Base-by-base conservation (phyloP, 2,888 invertebrate species). In the Napeogenes sylphis region DNA sequence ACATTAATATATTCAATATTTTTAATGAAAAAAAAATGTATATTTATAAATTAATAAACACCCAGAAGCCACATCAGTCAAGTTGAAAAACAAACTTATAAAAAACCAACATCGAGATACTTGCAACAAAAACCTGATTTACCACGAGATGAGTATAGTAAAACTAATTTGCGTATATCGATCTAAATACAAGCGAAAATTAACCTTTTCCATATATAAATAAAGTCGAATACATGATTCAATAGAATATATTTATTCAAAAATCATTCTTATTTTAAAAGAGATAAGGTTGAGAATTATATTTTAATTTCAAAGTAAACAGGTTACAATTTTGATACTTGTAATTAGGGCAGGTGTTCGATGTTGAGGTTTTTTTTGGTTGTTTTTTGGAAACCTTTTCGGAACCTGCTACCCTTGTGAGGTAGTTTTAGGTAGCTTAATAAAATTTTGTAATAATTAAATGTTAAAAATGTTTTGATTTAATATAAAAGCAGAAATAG, bases 311-410 rank as follows among this genome's bases (percentile, higher is more conserved):
- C 21, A 60, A 55, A 64, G 54, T 21, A 32, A 64, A 54, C 60
- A 65, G 58, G 60, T 55, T 46, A 59, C 61, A 62, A 65, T 69
- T 66, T 66, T 66, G 66, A 64, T 66, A 64, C 61, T 62, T 66
- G 66, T 69, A 71, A 71, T 70, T 70, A 66, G 71, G 65, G 70
- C 71, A 70, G 71, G 71, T 71, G 70, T 68, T 66, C 65, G 58
- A 59, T 63, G 65, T 64, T 65, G 65, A 59, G 70, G 65, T 65
- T 64, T 62, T 64, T 57, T 58, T 21, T 21, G 21, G 21, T 21
- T 21, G 53, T 59, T 60, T 62, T 62, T 55, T 51, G 57, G 47
- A 47, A n/a, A 47, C 21, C 10, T 51, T 51, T 30, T 51, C 12
- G 51, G 30, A 10, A 51, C 14, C 51, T 14, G 30, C 35, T 35